Evolutionary conservation across 2,797 vertebrate genomes (phyloP).

Genomic region (Crocodylus rhombifer): DNA sequence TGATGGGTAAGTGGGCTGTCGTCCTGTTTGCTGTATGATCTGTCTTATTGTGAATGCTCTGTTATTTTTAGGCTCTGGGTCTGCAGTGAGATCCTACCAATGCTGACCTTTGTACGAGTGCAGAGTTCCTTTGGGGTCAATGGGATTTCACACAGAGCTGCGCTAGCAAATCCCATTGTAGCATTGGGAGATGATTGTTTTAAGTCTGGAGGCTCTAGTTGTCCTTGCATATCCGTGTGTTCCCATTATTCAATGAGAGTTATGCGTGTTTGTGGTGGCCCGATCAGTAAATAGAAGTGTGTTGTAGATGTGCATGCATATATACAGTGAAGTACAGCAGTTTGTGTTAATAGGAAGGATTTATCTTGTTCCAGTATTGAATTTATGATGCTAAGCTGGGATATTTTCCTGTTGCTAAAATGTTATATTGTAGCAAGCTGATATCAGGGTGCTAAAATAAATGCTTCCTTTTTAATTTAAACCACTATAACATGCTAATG

Average conservation of each 20-base stretch:
- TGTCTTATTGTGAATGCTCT: background rate
- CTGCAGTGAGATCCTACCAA: no score
- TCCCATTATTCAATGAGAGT: constrained; percentile 64
- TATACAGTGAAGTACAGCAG: constrained; percentile 43
- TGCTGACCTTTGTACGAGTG: no score
- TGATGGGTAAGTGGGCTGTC: background rate
- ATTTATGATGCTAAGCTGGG: constrained; percentile 62
- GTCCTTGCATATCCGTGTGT: background rate
- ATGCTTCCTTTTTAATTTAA: constrained; percentile 69
- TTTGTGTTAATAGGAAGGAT: constrained; percentile 72
- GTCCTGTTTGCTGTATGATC: constrained; percentile 1
- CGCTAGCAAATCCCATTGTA: background rate
- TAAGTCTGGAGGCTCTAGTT: constrained; percentile 47
- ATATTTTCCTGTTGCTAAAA: constrained; percentile 66
- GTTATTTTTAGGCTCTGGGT: background rate
- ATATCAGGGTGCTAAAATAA: constrained; percentile 69
- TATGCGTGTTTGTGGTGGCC: constrained; percentile 60
- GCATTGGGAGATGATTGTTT: constrained; percentile 39
- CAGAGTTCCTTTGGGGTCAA: no score
- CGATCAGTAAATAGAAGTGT: constrained; percentile 54
- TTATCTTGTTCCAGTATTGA: constrained; percentile 62
- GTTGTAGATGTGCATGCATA: constrained; percentile 36
- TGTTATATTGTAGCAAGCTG: constrained; percentile 52
- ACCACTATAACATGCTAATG: constrained; percentile 54
- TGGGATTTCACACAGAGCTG: background rate